Conservation (phyloP, 2,113 vertebrate species). For the Cynopterus brachyotis region DNA sequence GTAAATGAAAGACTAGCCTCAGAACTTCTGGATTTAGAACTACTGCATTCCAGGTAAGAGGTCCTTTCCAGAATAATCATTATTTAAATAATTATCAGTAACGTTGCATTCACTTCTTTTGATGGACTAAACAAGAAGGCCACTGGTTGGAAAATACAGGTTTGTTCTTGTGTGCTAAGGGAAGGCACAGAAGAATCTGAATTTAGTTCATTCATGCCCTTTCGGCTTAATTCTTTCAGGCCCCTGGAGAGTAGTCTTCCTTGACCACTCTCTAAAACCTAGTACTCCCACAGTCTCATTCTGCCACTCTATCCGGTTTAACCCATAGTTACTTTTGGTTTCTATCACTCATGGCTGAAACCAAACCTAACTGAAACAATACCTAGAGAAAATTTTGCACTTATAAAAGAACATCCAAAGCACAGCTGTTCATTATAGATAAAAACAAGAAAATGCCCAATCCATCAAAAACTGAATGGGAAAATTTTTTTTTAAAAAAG, state of each 20-base stretch:
- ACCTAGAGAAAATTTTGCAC: background rate
- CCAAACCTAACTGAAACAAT: background rate
- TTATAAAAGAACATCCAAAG: background rate
- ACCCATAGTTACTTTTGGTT: background rate
- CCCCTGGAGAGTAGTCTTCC: background rate
- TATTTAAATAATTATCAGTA: background rate
- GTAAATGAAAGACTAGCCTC: background rate
- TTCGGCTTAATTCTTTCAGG: background rate
- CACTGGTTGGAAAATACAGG: background rate
- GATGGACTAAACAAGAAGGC: background rate
- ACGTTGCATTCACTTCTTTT: background rate
- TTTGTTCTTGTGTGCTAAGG: background rate
- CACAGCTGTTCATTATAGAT: background rate
- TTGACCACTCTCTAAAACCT: background rate
- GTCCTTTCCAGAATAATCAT: background rate
- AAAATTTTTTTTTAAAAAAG: background rate
- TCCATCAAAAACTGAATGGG: background rate
- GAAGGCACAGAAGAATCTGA: background rate
- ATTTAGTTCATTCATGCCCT: background rate
- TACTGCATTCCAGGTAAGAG: too few species aligned
- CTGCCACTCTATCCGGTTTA: background rate
- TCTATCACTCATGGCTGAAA: background rate
- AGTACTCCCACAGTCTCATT: background rate
- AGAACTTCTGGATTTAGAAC: background rate
- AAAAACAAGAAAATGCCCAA: background rate